Evolutionary conservation across 2,113 vertebrate genomes (phyloP).

Genomic region (Girardinichthys multiradiatus): DNA sequence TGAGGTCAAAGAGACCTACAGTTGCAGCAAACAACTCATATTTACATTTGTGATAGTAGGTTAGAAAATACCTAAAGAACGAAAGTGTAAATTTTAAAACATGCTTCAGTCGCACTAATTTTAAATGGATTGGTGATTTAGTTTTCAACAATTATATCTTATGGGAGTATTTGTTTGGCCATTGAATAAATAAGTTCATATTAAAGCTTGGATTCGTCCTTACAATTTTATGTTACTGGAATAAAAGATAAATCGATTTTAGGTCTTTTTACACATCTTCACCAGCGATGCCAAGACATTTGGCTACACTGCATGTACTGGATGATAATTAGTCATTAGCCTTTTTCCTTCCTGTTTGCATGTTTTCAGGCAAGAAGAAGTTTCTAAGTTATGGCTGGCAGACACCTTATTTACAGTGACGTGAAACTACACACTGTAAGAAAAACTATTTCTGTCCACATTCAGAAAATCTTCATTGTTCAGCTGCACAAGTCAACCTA

Average conservation of each 20-base stretch:
- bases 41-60: too few relatives aligned
- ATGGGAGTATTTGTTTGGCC: background rate
- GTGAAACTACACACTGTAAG: background rate
- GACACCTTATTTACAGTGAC: background rate
- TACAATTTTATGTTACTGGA: background rate
- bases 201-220: background rate
- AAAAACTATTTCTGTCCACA: background rate
- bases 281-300: background rate
- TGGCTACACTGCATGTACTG: background rate
- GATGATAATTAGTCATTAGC: background rate
- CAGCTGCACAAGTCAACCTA: background rate
- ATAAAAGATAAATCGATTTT: background rate
- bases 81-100: too few relatives aligned
- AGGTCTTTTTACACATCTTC: background rate
- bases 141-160: background rate
- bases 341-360: background rate
- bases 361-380: background rate
- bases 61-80: too few relatives aligned
- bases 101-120: background rate
- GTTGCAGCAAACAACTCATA: too few relatives aligned
- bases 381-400: background rate
- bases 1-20: too few relatives aligned
- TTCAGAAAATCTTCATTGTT: background rate
- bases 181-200: background rate
- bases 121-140: background rate